Evolutionary conservation across 1,140 invertebrate genomes (phyloP).

Genomic region (Saxidomus purpurata): DNA sequence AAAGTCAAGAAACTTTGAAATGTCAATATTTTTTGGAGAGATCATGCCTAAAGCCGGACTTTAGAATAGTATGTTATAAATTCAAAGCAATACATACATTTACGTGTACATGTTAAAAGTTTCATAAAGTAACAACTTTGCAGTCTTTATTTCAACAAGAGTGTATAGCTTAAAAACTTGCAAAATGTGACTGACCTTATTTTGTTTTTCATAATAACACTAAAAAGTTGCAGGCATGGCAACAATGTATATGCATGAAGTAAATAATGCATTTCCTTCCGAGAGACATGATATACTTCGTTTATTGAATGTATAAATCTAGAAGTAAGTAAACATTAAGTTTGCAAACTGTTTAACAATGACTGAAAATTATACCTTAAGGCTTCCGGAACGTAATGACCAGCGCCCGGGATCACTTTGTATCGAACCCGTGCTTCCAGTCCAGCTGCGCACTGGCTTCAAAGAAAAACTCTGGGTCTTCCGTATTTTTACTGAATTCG

Average conservation of each 20-base stretch:
- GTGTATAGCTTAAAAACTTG: too few species aligned
- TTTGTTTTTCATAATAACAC: too few species aligned
- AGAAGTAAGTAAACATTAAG: too few species aligned
- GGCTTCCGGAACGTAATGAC: background rate
- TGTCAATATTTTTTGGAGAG: background rate
- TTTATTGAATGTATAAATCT: too few species aligned
- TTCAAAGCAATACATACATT: background rate
- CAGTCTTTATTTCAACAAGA: too few species aligned
- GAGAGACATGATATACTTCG: too few species aligned
- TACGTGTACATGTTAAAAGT: background rate
- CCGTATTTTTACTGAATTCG: slow-evolving; percentile 31
- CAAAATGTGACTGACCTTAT: too few species aligned
- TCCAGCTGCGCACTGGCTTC: slow-evolving; percentile 26
- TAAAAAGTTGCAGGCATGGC: too few species aligned
- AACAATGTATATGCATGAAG: too few species aligned
- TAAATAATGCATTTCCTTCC: too few species aligned
- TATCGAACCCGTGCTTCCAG: slow-evolving; percentile 17
- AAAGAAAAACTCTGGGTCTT: slow-evolving; percentile 43
- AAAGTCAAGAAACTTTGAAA: background rate
- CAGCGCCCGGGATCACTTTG: slow-evolving; percentile 37
- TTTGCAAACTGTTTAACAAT: too few species aligned
- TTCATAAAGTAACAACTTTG: background rate
- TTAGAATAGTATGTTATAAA: background rate
- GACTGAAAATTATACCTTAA: slow-evolving; percentile 41
- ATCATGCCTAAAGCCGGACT: background rate